Evolutionary conservation across 2,888 invertebrate genomes (phyloP).

Genomic region (Polydrusus pterygomalis): DNA sequence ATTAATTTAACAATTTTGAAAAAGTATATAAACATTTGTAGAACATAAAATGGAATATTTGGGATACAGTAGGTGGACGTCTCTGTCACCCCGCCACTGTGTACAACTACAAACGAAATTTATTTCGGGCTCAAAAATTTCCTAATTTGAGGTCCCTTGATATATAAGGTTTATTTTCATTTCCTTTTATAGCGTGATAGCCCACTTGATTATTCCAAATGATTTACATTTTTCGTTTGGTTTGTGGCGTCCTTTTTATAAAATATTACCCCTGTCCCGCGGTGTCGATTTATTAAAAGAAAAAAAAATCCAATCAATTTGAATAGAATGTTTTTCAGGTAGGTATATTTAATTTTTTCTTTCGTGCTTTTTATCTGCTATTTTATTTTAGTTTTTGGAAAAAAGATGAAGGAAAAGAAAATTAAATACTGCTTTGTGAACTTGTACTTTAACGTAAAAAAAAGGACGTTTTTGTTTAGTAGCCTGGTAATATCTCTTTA

Average conservation of each 20-base stretch:
- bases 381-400: not conserved
- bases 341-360: conserved; percentile 3
- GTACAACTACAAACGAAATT: conserved; percentile 15
- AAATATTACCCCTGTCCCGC: conserved; percentile 44
- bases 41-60: too few species aligned
- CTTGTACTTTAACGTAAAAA: too few species aligned
- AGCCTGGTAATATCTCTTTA: too few species aligned
- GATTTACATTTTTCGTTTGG: conserved; percentile 50
- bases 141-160: conserved; percentile 35
- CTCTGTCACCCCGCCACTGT: too few species aligned
- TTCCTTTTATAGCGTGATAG: conserved; percentile 47
- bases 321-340: conserved; percentile 17
- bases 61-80: too few species aligned
- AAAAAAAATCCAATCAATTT: conserved; percentile 37
- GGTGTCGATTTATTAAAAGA: conserved; percentile 35
- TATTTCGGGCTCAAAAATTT: conserved; percentile 30
- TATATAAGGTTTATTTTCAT: conserved; percentile 37
- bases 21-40: too few species aligned
- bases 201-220: conserved; percentile 41
- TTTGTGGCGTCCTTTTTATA: conserved; percentile 45
- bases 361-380: not conserved
- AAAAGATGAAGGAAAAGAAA: too few species aligned
- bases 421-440: too few species aligned
- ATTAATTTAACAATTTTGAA: too few species aligned
- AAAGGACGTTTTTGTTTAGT: too few species aligned